These are phyloP conservation scores for Ypsolopha sequella DNA, from an alignment of 2,888 invertebrate genomes.

Conservation along the genomic window DNA sequence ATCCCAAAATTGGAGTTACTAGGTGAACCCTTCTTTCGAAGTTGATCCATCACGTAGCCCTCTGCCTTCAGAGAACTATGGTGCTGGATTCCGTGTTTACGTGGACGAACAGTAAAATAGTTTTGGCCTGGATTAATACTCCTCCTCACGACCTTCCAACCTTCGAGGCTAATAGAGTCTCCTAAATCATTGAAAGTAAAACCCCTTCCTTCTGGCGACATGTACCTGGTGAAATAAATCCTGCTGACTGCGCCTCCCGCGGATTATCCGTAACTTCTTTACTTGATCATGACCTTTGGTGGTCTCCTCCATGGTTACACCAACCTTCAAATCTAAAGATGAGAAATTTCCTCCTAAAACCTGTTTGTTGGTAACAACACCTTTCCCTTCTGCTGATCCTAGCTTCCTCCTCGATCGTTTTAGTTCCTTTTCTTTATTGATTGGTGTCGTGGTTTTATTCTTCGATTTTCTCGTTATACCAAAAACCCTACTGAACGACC, in stretches of 20 bases:
- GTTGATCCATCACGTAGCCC: background rate
- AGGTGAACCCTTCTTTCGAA: slow-evolving; percentile 3
- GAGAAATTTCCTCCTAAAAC: too few species aligned
- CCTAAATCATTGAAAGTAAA: background rate
- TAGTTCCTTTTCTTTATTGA: too few species aligned
- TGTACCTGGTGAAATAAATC: slow-evolving; percentile 1
- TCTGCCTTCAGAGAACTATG: background rate
- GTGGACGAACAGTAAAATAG: slow-evolving; percentile 2
- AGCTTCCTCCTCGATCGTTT: too few species aligned
- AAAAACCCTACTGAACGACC: too few species aligned
- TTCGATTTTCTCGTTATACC: too few species aligned
- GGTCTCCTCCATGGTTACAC: too few species aligned
- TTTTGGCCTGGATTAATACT: slow-evolving; percentile 3
- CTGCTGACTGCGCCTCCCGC: background rate
- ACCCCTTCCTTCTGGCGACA: slow-evolving; percentile 1
- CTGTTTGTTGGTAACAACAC: too few species aligned
- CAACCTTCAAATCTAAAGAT: too few species aligned
- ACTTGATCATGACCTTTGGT: too few species aligned
- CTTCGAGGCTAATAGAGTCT: slow-evolving; percentile 3
- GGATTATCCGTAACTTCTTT: background rate
- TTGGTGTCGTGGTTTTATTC: too few species aligned
- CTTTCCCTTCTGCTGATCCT: too few species aligned
- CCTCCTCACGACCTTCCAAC: slow-evolving; percentile 1
- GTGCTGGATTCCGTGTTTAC: background rate
- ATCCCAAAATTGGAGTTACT: slow-evolving; percentile 4